A percentile compares a stretch with the other conserved stretches of the same genome.
phyloP scores from a whole-genome alignment of 2,113 vertebrate genomes.

The Tamias sibiricus region DNA sequence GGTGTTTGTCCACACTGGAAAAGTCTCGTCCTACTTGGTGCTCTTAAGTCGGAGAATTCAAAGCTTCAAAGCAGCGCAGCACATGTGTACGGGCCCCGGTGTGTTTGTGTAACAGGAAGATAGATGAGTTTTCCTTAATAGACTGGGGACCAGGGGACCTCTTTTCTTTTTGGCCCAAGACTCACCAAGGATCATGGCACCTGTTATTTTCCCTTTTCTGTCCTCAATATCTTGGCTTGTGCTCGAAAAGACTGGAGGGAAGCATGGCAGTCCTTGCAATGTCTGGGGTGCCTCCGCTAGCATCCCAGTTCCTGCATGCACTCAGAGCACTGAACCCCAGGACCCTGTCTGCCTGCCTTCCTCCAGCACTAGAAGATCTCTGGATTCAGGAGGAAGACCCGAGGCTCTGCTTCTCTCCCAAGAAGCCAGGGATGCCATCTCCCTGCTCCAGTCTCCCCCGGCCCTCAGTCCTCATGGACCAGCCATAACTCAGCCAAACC shows the following conservation, averaged over 20 bases:
- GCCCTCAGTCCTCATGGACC: conserved; percentile 75
- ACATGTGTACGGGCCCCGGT: too few relatives aligned
- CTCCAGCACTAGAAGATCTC: not conserved
- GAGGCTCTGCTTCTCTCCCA: conserved; percentile 19
- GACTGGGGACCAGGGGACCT: not conserved
- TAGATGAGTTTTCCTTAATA: not conserved
- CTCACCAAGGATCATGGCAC: not conserved
- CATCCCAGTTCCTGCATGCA: not conserved
- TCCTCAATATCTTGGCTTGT: not conserved
- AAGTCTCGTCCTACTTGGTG: conserved; percentile 17
- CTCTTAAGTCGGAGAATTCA: conserved; percentile 20
- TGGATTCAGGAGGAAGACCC: conserved; percentile 19
- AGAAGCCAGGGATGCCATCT: conserved; percentile 43
- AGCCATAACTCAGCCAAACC: conserved; percentile 84
- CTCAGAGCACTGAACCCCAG: not conserved
- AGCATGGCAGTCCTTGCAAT: not conserved
- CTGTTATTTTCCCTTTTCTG: not conserved
- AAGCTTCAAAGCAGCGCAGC: not conserved
- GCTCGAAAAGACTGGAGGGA: not conserved
- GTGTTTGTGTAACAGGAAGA: not conserved
- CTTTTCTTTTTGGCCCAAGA: not conserved
- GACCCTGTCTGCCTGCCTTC: not conserved
- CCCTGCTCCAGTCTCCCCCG: conserved; percentile 41
- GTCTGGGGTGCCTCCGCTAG: not conserved
- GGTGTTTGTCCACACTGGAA: not conserved